A percentile compares a stretch with the other conserved stretches of the same genome.
phyloP scores from a whole-genome alignment of 2,888 invertebrate species.

The Eumacrocentrus americanus region DNA sequence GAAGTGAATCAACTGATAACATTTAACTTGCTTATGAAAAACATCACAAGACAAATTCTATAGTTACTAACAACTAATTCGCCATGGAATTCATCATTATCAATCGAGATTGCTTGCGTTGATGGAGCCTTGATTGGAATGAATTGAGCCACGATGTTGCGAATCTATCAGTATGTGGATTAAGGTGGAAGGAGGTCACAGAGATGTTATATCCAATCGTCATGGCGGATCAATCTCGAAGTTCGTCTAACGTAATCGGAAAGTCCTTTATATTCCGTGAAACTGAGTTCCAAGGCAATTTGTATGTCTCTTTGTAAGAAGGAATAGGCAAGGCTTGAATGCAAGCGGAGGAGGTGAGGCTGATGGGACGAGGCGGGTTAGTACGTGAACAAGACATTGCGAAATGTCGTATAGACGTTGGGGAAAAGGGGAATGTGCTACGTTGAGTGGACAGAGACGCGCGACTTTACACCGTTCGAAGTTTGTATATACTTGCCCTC shows the following conservation, averaged over 20 bases:
- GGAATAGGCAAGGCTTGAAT: constrained; percentile 39
- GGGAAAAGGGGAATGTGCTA: constrained; percentile 18
- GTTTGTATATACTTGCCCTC: no score
- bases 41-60: no score
- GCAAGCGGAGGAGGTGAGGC: constrained; percentile 35
- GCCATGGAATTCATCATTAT: no score
- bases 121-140: no score
- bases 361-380: constrained; percentile 33
- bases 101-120: no score
- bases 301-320: constrained; percentile 59
- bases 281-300: constrained; percentile 61
- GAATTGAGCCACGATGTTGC: no score
- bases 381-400: constrained; percentile 34
- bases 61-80: no score
- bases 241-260: constrained; percentile 57
- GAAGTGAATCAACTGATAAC: no score
- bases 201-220: no score
- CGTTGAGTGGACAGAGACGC: constrained; percentile 17
- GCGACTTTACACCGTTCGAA: constrained; percentile 58
- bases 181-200: no score
- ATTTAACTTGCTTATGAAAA: no score
- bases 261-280: constrained; percentile 59
- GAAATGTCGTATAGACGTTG: constrained; percentile 16
- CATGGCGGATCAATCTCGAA: constrained; percentile 56
- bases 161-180: no score